Evolutionary conservation across 2,888 invertebrate genomes (phyloP).

Genomic region (Mylabris sibirica): DNA sequence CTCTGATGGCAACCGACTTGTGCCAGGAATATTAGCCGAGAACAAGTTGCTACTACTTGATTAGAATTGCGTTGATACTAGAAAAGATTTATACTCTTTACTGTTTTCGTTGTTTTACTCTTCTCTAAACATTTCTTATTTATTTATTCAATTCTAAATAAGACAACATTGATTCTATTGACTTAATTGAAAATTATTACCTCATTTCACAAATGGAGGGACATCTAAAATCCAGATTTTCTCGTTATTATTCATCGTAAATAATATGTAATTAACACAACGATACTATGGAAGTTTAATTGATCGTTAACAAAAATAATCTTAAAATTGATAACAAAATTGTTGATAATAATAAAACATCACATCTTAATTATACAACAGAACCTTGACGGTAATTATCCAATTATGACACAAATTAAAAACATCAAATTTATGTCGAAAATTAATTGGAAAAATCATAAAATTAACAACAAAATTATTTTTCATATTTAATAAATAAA

Average conservation of each 20-base stretch:
- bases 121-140: conserved; percentile 21
- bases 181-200: conserved; percentile 52
- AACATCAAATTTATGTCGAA: not conserved
- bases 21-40: conserved; percentile 35
- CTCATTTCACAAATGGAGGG: conserved; percentile 44
- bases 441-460: not conserved
- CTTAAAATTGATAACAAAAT: conserved; percentile 16
- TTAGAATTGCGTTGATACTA: conserved; percentile 39
- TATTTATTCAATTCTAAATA: conserved; percentile 41
- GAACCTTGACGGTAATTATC: not conserved
- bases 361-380: not conserved
- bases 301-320: conserved; percentile 39
- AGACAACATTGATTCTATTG: conserved; percentile 40
- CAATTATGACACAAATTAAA: not conserved
- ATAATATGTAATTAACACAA: conserved; percentile 32
- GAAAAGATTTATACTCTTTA: conserved; percentile 31
- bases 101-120: conserved; percentile 34
- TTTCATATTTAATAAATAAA: not conserved
- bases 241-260: conserved; percentile 39
- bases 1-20: conserved; percentile 33
- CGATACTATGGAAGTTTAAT: conserved; percentile 36
- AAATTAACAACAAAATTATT: not conserved
- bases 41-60: conserved; percentile 40
- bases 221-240: not conserved
- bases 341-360: not conserved